These are phyloP conservation scores for Conus betulinus DNA, from an alignment of 1,140 invertebrate genomes.

Conservation along the genomic window DNA sequence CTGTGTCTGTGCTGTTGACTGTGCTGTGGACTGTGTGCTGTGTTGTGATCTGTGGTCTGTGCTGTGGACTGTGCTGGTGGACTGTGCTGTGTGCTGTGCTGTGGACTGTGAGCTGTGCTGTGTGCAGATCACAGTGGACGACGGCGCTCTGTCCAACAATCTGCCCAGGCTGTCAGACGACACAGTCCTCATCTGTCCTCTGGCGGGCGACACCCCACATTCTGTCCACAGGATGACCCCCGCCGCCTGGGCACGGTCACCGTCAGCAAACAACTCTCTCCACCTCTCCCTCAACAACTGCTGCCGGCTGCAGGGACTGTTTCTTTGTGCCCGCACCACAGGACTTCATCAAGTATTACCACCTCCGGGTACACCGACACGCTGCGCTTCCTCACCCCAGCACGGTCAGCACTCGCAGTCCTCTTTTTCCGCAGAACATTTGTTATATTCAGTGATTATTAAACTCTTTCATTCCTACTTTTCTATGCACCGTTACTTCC, in stretches of 20 bases:
- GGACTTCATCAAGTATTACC: not conserved
- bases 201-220: not conserved
- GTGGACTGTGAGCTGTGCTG: no score
- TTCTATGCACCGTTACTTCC: no score
- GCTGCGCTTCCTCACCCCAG: not conserved
- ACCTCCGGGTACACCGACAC: not conserved
- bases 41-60: no score
- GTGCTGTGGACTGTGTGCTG: no score
- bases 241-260: not conserved
- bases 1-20: no score
- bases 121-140: constrained; percentile 1
- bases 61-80: no score
- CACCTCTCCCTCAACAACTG: not conserved
- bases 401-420: no score
- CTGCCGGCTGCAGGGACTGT: not conserved
- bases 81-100: no score
- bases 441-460: no score
- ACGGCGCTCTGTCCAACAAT: not conserved
- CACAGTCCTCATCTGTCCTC: not conserved
- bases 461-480: no score
- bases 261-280: not conserved
- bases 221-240: not conserved
- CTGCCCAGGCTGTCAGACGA: not conserved
- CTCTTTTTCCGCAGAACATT: no score
- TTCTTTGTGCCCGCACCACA: not conserved